Conservation (phyloP, 2,797 vertebrate species). For the Acipenser transmontanus region DNA sequence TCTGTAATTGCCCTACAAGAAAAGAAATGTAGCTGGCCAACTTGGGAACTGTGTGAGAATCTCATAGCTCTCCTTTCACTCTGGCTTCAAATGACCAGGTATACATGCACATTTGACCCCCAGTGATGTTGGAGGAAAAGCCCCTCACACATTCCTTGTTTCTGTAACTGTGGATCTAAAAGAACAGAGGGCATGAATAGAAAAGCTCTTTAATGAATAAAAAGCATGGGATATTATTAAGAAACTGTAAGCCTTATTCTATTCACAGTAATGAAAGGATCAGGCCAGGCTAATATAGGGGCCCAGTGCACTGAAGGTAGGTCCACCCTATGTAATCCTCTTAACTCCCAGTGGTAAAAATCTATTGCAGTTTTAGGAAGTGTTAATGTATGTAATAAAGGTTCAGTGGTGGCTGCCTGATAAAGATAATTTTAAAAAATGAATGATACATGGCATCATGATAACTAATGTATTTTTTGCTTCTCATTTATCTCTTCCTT, state of each 20-base stretch:
- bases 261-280: constrained; percentile 66
- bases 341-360: constrained; percentile 37
- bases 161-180: constrained; percentile 54
- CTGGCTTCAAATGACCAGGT: constrained; percentile 58
- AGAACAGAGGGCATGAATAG: constrained; percentile 49
- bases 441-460: constrained; percentile 28
- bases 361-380: constrained; percentile 31
- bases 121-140: constrained; percentile 51
- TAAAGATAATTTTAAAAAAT: constrained; percentile 15
- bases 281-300: constrained; percentile 61
- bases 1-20: constrained; percentile 47
- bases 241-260: constrained; percentile 54
- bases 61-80: constrained; percentile 28
- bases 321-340: constrained; percentile 55
- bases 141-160: constrained; percentile 40
- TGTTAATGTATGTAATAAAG: constrained; percentile 29
- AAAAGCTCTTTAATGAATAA: constrained; percentile 60
- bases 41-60: neutral
- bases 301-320: constrained; percentile 53
- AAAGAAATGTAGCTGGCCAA: constrained; percentile 41
- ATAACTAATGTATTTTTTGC: constrained; percentile 22
- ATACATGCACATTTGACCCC: constrained; percentile 67
- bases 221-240: constrained; percentile 55
- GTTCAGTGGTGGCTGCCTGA: neutral
- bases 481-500: no score